A percentile compares a stretch with the other conserved stretches of the same genome.
Evolutionary conservation across 2,888 invertebrate genomes (phyloP).

Genomic region (Plagodis dolabraria): DNA sequence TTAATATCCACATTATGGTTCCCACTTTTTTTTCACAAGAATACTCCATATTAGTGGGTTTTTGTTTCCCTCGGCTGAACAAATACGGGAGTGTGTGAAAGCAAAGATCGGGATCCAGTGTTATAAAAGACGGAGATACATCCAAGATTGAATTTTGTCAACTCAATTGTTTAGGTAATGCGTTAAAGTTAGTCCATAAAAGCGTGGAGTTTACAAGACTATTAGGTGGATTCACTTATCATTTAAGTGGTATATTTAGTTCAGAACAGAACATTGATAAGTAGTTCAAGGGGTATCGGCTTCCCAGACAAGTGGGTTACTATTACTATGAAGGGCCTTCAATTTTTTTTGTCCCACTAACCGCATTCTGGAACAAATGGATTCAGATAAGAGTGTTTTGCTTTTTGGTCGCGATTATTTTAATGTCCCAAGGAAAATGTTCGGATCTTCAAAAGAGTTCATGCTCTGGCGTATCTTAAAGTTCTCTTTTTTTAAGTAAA

Average conservation of each 20-base stretch:
- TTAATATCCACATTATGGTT: conserved; percentile 57
- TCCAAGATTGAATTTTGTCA: conserved; percentile 15
- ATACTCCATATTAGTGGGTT: conserved; percentile 47
- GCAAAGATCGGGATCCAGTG: conserved; percentile 46
- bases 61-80: conserved; percentile 55
- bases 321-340: conserved; percentile 63
- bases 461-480: conserved; percentile 22
- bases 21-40: conserved; percentile 51
- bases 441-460: conserved; percentile 17
- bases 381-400: conserved; percentile 46
- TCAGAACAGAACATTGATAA: conserved; percentile 56
- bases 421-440: conserved; percentile 33
- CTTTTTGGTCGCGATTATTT: conserved; percentile 35
- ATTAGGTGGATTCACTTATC: conserved; percentile 43
- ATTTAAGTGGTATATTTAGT: conserved; percentile 46
- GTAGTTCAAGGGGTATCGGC: conserved; percentile 74
- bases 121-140: no score
- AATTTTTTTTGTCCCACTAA: conserved; percentile 74
- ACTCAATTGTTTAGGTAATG: conserved; percentile 11
- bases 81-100: conserved; percentile 63
- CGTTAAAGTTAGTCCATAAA: conserved; percentile 26
- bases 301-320: conserved; percentile 69
- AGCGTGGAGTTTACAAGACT: conserved; percentile 34
- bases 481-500: conserved; percentile 22
- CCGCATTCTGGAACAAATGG: conserved; percentile 59